These are phyloP conservation scores for Cassiopea andromeda DNA, from an alignment of 30 jellyfish, hydroid and myxozoan species.

Conservation along the genomic window DNA sequence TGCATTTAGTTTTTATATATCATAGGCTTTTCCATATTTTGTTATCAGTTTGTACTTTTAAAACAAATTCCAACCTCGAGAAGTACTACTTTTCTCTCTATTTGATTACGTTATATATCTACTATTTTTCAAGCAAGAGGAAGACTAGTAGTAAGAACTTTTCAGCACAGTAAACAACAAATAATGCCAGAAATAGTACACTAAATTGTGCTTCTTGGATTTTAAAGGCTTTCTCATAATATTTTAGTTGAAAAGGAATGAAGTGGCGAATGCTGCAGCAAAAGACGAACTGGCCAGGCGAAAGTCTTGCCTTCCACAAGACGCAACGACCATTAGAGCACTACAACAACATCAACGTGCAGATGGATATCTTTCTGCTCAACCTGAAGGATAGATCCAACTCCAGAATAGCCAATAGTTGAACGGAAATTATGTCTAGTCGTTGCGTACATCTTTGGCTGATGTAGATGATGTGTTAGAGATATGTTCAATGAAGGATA, in stretches of 20 bases:
- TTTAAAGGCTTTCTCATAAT: neutral
- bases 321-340: constrained; percentile 57
- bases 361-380: constrained; percentile 71
- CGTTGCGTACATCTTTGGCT: constrained; percentile 32
- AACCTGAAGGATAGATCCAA: constrained; percentile 46
- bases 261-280: neutral
- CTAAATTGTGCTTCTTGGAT: neutral
- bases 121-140: no score
- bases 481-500: neutral
- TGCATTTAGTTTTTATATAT: no score
- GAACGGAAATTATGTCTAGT: neutral
- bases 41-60: no score
- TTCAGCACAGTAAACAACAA: no score
- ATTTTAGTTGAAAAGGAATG: constrained; percentile 32
- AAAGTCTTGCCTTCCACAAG: constrained; percentile 71
- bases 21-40: no score
- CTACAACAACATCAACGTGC: constrained; percentile 69
- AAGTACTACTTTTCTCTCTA: no score
- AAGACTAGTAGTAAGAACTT: no score
- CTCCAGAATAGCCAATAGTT: neutral
- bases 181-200: no score
- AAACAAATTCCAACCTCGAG: no score
- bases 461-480: neutral
- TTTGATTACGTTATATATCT: no score
- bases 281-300: constrained; percentile 31